Base-by-base conservation (phyloP, 2,888 invertebrate species). In the Xestia c-nigrum region DNA sequence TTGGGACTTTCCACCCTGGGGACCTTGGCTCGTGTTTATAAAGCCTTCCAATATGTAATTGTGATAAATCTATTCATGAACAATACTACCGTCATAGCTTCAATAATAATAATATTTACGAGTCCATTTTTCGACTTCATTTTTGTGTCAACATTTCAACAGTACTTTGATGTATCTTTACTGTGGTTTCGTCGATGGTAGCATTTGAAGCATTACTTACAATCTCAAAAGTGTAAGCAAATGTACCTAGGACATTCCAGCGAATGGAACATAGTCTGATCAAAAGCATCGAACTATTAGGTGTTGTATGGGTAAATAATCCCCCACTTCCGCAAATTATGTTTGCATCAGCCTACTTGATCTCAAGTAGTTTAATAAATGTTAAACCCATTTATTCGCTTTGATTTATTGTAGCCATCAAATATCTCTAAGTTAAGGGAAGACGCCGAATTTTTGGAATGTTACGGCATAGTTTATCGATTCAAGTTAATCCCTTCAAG, bases 11-110 rank as follows among this genome's bases (percentile, higher is more conserved):
- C 6, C 19, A 16, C 19, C 5, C n/a, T 1, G 0, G 55, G 7
- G 46, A 38, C n/a, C 7, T 68, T 59, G 50, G 21, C 14, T 14
- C 19, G 64, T 1, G 7, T 52, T 64, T 43, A 68, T 59, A 57
- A 65, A 67, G 47, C 43, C 31, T 31, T 16, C 43, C 19, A 19
- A 46, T 46, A 72, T 63, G 40, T 68, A 52, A 76, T 14, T 83
- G n/a, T 68, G 16, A 61, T 21, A 67, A 43, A 55, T 69, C 6
- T 64, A 50, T 72, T 47, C 7, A 66, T 16, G 21, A 19, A 40
- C 21, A 52, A 64, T 71, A 59, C 16, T 46, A 46, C n/a, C 19
- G 14, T 19, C 47, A 52, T 55, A 40, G 47, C 16, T 9, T 43
- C 43, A 21, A 43, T 9, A 16, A 4, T 12, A 57, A 14, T 55